Conservation (phyloP, 1,140 invertebrate species). For the Campoletis sonorensis region DNA sequence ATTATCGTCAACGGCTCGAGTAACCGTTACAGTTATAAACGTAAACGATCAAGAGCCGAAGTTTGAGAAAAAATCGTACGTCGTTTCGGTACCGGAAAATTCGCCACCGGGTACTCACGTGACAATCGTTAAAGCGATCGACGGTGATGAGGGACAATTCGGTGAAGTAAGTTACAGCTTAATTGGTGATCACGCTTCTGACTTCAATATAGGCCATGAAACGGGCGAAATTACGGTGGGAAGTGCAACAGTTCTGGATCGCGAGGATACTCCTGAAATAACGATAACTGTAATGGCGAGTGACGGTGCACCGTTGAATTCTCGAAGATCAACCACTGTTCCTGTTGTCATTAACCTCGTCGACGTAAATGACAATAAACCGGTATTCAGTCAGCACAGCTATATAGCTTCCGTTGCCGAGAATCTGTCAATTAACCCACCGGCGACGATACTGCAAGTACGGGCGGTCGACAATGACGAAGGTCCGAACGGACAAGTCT, state of each 20-base stretch:
- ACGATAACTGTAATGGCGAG: conserved; percentile 87
- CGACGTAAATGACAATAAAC: conserved; percentile 91
- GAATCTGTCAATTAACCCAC: conserved; percentile 86
- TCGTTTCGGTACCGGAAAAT: conserved; percentile 85
- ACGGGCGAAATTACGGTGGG: conserved; percentile 89
- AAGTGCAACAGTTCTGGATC: conserved; percentile 85
- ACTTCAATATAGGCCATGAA: conserved; percentile 84
- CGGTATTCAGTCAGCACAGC: conserved; percentile 84
- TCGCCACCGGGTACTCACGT: conserved; percentile 83
- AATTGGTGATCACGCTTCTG: conserved; percentile 82
- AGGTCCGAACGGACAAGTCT: conserved; percentile 85
- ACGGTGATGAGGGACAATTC: conserved; percentile 85
- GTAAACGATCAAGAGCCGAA: conserved; percentile 92
- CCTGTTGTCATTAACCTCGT: conserved; percentile 87
- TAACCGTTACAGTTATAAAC: conserved; percentile 88
- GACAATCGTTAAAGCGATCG: conserved; percentile 83
- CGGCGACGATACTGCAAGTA: conserved; percentile 84
- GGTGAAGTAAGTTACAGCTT: conserved; percentile 87
- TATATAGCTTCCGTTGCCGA: conserved; percentile 90
- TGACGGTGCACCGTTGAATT: conserved; percentile 85
- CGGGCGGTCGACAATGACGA: conserved; percentile 88
- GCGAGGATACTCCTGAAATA: conserved; percentile 84
- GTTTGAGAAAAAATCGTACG: conserved; percentile 84
- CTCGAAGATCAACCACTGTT: conserved; percentile 83
- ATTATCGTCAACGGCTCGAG: conserved; percentile 83